Evolutionary conservation across 2,888 invertebrate species (phyloP), one percentile per base, ranked within the genome.

Genomic region (Conomelus anceps): DNA sequence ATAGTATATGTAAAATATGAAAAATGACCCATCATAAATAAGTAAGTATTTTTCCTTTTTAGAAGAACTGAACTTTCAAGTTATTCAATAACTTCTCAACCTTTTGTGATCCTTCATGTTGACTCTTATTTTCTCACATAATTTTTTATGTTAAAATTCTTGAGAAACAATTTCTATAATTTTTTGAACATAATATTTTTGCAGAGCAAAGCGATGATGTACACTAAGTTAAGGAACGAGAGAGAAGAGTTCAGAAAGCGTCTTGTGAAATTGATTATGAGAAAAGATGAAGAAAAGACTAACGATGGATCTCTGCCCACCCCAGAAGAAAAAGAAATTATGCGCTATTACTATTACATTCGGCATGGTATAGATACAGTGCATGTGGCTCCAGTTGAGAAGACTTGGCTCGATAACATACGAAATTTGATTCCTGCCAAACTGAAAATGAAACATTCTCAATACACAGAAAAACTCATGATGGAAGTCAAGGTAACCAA

Each of bases 341-440:
- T 97, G 88, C 95, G 98, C 91, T 98, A 98, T 93, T 97, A 98
- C 93, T 98, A 98, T 93, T 99, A 98, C 92, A 95, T 98, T 87
- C 96, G 96, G 92, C 96, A 98, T 93, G 98, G 98, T 0, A 96
- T 98, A 86, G 98, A 98, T 92, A 98, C 98, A 3, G 96, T 96
- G 91, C 97, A 98, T 92, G 97, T 98, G 0, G 97, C 98, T 0
- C 96, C 98, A 0, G 94, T 98, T 92, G 97, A 97, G 92, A 95
- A 95, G 89, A 94, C 94, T 92, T 96, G 97, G 92, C 94, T 98
- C 90, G 94, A 95, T 85, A 95, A 96, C 92, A 96, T 97, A 86
- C 94, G 96, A 84, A 94, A 94, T 91, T 93, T 96, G 89, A 94
- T 97, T 88, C 96, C 97, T 0, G 92, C 93, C 0, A 94, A 94